These are phyloP conservation scores for Anomalospiza imberbis DNA, from an alignment of 2,797 vertebrate species.

Conservation along the genomic window DNA sequence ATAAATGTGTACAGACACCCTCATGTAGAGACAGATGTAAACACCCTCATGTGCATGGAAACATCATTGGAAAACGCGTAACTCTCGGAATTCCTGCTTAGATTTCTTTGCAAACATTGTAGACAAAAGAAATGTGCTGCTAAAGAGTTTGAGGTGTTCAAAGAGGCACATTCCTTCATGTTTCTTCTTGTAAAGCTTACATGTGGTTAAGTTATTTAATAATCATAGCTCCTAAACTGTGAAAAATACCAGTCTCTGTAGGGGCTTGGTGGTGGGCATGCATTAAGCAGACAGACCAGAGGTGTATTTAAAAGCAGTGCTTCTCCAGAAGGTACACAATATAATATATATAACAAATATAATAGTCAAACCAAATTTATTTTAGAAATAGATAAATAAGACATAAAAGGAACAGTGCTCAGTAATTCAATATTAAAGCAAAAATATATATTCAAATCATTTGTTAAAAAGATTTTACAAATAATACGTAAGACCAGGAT, in stretches of 20 bases:
- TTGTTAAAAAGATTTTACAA: constrained; percentile 61
- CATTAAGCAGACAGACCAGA: not conserved
- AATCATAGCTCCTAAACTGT: not conserved
- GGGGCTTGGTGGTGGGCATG: not conserved
- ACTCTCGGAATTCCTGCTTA: not conserved
- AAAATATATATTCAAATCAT: constrained; percentile 56
- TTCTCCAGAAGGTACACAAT: constrained; percentile 9
- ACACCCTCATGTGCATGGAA: not conserved
- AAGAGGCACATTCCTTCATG: not conserved
- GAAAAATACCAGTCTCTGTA: not conserved
- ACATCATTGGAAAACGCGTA: not conserved
- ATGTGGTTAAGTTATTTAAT: not conserved
- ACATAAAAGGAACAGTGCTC: constrained; percentile 46
- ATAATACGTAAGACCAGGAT: constrained; percentile 29
- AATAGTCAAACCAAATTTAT: constrained; percentile 46
- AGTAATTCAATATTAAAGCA: constrained; percentile 44
- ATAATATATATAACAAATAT: not conserved
- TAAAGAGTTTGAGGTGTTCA: not conserved
- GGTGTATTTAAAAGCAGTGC: not conserved
- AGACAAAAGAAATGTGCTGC: not conserved
- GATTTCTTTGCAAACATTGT: not conserved
- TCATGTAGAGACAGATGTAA: not conserved
- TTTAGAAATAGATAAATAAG: constrained; percentile 59
- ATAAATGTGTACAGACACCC: not conserved
- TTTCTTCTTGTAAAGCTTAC: not conserved